Evolutionary conservation across 2,113 vertebrate genomes (phyloP), one percentile per base, ranked within the genome.

Genomic region (Aythya baeri): DNA sequence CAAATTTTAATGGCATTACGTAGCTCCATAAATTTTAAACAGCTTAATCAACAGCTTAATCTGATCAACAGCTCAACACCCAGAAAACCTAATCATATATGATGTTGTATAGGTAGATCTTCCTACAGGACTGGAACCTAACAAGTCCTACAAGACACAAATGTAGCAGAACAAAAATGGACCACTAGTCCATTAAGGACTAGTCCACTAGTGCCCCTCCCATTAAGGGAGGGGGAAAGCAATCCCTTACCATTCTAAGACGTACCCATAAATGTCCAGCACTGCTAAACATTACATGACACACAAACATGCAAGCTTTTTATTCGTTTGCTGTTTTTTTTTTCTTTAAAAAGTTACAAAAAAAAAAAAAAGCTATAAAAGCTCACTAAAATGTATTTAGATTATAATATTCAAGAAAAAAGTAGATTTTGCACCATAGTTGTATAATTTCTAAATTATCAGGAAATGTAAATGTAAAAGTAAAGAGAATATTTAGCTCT

Each of bases 271-370:
- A 71, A 79, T 43, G 65, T 73, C 43, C 9, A 17, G 49, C 2
- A 4, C 23, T 44, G 49, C 25, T 62, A 68, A 10, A 61, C 12
- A 44, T 67, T 22, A 73, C 0, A 0, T 8, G 22, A n/a, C 18
- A 81, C 36, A 78, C 11, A 66, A 77, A 31, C 3, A 1, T 13
- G 7, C 21, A 84, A 87, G 13, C 7, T 29, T 46, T 77, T 83
- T 89, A 14, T 55, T 86, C 61, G 83, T n/a, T 50, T 2, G 0
- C 25, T 36, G 5, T 27, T 77, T 41, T 41, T 41, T 41, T 41
- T 12, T 34, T 34, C 34, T 34, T 34, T 34, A 34, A 34, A 41
- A 41, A 41, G 41, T 41, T 41, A 41, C 41, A 41, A 41, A 41
- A 41, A 41, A 41, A 41, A 41, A 41, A 41, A 41, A 41, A 41